Evolutionary conservation across 2,113 vertebrate species (phyloP), one percentile per base, ranked within the genome.

Genomic region (Mesoclemmys tuberculata): DNA sequence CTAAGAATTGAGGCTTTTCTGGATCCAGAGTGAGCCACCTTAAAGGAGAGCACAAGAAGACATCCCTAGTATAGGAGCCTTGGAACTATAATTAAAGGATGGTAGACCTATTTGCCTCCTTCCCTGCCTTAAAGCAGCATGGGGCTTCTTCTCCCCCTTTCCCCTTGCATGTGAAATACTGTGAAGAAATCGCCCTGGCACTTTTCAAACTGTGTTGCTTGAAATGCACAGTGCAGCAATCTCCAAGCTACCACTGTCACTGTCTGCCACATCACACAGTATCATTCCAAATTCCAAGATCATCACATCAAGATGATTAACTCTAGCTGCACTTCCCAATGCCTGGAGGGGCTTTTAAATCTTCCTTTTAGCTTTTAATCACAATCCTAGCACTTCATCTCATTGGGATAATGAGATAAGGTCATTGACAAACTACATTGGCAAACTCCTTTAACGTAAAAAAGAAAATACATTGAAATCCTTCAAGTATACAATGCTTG

Each of bases 101-200:
- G 97, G 98, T 98, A 98, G 98, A 99, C 98, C 98, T 96, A 95
- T 98, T 98, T 98, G 97, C 98, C 98, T 98, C 99, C 98, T 99
- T 98, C 98, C 98, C 99, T 98, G 99, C 99, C 99, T 99, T 99
- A 99, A 99, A 99, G 99, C 99, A 99, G 99, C 99, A 99, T 98
- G 98, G 98, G 98, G 99, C 98, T 98, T 99, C 98, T 98, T 97
- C 96, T 96, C 96, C 93, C 97, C 97, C 90, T 98, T 98, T 97
- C 97, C 98, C 97, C 94, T 98, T 98, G 99, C 99, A 99, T 99
- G 99, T 99, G 99, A 99, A 98, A 98, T 99, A 99, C 99, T 99
- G 99, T 99, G 99, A 99, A 99, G 99, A 99, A 98, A 98, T 98
- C 82, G 96, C 98, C 98, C 98, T 98, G 98, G 98, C 98, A 98